Base-by-base conservation (phyloP, 2,113 vertebrate species). In the Coptodon bakossiorum region DNA sequence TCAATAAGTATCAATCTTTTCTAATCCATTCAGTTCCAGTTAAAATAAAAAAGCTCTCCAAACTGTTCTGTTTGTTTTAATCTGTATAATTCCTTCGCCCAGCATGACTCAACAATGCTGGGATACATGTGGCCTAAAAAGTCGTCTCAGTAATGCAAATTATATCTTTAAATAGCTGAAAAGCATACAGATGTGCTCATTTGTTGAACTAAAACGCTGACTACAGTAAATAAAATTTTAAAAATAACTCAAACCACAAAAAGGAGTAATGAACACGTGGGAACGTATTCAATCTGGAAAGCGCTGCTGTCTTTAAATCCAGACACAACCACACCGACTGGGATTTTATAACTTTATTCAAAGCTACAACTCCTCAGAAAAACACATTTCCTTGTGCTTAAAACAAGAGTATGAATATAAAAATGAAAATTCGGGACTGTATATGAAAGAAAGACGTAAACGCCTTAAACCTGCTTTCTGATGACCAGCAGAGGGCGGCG, bases 271-370 rank as follows among this genome's bases (percentile, higher is more conserved):
- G 36, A 68, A 36, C 2, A n/a, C 1, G 2, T 63, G 22, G 54
- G 11, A 22, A 57, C 22, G 2, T 8, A 24, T 56, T 24, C 11
- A 24, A 13, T 24, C 53, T 24, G 53, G 31, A 73, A 2, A 38
- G 61, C 13, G 4, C 38, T 40, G 63, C 5, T 1, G 19, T 24
- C 63, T 68, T 68, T 14, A 40, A 40, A 40, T 68, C 63, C 9
- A 78, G n/a, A 61, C 83, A 22, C 53, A 36, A 13, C 7, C 29
- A 85, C 80, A 83, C 17, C 5, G 22, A 43, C 10, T 10, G 29
- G 6, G 43, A 54, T 50, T 86, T 56, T 3, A 52, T 5, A 17
- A 29, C 86, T 90, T 90, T 56, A 88, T 43, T 91, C 45, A 90
- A 88, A 86, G 61, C 45, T 71, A 61, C 45, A 87, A 43, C 31